Evolutionary conservation across 2,888 invertebrate genomes (phyloP), one percentile per base, ranked within the genome.

Genomic region (Pecten maximus): DNA sequence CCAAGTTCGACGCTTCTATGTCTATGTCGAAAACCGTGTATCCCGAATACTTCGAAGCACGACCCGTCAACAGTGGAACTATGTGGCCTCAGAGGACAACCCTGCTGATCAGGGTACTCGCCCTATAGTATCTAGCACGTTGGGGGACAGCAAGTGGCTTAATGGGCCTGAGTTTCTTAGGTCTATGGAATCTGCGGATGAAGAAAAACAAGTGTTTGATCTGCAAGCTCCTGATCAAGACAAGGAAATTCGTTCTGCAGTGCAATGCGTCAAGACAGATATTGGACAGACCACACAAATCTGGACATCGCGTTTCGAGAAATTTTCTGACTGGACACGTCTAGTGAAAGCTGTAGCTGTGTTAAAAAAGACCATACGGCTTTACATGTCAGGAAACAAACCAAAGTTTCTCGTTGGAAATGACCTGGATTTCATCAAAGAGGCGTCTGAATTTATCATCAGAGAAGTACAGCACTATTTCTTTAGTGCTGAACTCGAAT

Each of bases 51-150:
- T 88, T 28, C 44, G 54, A 40, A 48, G 40, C 1, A 87, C 89
- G 39, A 28, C 40, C 0, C 90, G 89, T 16, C 28, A 74, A 40
- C 89, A 91, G 60, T 92, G 92, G 91, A 89, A 50, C 4, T 91
- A 74, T 12, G 60, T 74, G n/a, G 2, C 60, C 12, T 8, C 60
- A 6, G 4, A 28, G n/a, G 28, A 74, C 28, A 74, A 74, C 12
- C 60, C 60, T 8, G 60, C 60, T 15, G 60, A 74, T 28, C 87
- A 28, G 28, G 60, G 28, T 28, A 74, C 60, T 8, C 60, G 60
- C 0, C 28, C 60, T 3, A 28, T 28, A n/a, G 8, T 12, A 28
- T 28, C 60, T 74, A n/a, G 2, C 4, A 8, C 2, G 4, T 28
- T 74, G 15, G 15, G 28, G 54, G 89, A 28, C 6, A 74, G 60